These are phyloP conservation scores for Tetragonula clypearis DNA, from an alignment of 1,140 invertebrate species.

Conservation along the genomic window DNA sequence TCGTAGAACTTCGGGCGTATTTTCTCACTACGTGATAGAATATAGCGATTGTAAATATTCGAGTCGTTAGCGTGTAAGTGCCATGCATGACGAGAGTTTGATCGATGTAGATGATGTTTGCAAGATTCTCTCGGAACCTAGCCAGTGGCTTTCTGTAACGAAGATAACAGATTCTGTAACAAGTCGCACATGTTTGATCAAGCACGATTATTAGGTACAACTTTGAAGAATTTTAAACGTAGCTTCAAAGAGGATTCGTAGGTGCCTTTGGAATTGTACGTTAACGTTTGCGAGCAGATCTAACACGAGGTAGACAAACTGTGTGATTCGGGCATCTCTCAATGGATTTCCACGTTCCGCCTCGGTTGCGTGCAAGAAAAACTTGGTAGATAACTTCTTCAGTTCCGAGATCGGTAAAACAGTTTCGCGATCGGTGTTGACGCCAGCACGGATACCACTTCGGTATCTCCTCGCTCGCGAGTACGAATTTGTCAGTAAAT, in stretches of 20 bases:
- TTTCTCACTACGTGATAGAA: conserved; percentile 34
- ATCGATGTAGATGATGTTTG: background rate
- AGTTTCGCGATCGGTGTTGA: background rate
- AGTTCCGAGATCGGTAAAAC: no score
- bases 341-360: background rate
- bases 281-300: conserved; percentile 1
- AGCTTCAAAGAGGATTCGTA: conserved; percentile 14
- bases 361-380: background rate
- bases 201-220: background rate
- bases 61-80: conserved; percentile 12
- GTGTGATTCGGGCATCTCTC: conserved; percentile 22
- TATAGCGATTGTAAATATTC: conserved; percentile 50
- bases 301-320: background rate
- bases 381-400: background rate
- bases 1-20: background rate
- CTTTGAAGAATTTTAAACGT: background rate
- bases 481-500: background rate
- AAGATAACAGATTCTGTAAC: background rate
- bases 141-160: background rate
- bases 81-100: background rate
- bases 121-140: background rate
- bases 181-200: conserved; percentile 8
- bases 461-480: background rate
- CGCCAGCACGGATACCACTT: no score
- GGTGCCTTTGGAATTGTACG: conserved; percentile 38